Base-by-base conservation (phyloP, 2,113 vertebrate genomes). In the Proteles cristata region DNA sequence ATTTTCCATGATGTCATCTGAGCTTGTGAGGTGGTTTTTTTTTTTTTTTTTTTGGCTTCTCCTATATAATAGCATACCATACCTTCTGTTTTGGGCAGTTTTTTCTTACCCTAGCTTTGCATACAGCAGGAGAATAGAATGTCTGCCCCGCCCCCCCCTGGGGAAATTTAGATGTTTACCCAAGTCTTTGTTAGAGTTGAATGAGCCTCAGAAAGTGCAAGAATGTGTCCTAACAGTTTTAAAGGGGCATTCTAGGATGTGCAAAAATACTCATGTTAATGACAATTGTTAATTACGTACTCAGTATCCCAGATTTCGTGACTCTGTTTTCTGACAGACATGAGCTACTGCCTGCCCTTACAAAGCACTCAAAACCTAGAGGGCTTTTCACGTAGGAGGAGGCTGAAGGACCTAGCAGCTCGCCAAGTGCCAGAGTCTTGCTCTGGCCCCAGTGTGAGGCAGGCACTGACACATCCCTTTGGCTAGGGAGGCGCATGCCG, bases 401-500 rank as follows among this genome's bases (percentile, higher is more conserved):
- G 98, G 97, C 98, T 98, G 96, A 98, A 98, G 97, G 97, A 97
- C 98, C 98, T 88, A 1, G 96, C 95, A 98, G 98, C 96, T 97
- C 90, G 0, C 96, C 83, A 89, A 94, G 96, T 98, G 98, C 98
- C 76, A 97, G 96, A 97, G 97, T 0, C n/a, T 90, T 98, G 98
- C 94, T 97, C 97, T 97, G 98, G 96, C 98, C 98, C 88, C 96
- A 53, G 94, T 81, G 93, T 25, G 19, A 98, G 99, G 97, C 99
- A 99, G 98, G 98, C 98, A 93, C 98, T 50, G 98, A 98, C 99
- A 98, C 94, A 99, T 99, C 98, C 98, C 98, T 55, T 15, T 97
- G 97, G 97, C 98, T 95, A 1, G 88, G 93, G 55, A 97, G 98
- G 96, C 96, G 68, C 98, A 55, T 96, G 98, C 96, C 94, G 97